Conservation (phyloP, 2,113 vertebrate species). For the Stegastes partitus region DNA sequence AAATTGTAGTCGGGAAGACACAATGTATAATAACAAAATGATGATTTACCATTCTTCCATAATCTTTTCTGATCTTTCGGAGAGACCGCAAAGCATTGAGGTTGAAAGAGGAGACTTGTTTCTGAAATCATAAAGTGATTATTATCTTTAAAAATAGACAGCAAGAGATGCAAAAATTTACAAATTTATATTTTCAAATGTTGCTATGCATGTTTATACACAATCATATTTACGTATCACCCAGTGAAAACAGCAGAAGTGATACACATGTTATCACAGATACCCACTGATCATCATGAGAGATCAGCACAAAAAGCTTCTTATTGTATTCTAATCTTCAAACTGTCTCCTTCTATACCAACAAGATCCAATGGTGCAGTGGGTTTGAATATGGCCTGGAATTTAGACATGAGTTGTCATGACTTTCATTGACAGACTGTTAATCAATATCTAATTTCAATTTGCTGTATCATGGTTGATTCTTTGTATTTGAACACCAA, state of each 20-base stretch:
- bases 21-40: neutral
- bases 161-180: neutral
- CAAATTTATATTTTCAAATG: neutral
- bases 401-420: too few relatives aligned
- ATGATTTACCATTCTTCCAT: slow-evolving; percentile 93
- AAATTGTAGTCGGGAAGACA: neutral
- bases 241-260: neutral
- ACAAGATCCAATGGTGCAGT: too few relatives aligned
- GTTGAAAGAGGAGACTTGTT: slow-evolving; percentile 67
- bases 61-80: slow-evolving; percentile 90
- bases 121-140: slow-evolving; percentile 55
- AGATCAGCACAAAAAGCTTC: neutral
- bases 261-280: neutral
- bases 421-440: too few relatives aligned
- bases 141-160: neutral
- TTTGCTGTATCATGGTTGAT: too few relatives aligned
- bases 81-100: slow-evolving; percentile 65
- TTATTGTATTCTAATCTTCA: too few relatives aligned
- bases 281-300: neutral
- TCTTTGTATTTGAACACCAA: too few relatives aligned
- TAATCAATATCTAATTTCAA: too few relatives aligned
- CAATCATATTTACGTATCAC: too few relatives aligned
- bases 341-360: too few relatives aligned
- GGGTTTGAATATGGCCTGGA: too few relatives aligned
- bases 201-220: neutral